A percentile compares a stretch with the other conserved stretches of the same genome.
Evolutionary conservation across 2,888 invertebrate genomes (phyloP).

Genomic region (Toxonevra muliebris): DNA sequence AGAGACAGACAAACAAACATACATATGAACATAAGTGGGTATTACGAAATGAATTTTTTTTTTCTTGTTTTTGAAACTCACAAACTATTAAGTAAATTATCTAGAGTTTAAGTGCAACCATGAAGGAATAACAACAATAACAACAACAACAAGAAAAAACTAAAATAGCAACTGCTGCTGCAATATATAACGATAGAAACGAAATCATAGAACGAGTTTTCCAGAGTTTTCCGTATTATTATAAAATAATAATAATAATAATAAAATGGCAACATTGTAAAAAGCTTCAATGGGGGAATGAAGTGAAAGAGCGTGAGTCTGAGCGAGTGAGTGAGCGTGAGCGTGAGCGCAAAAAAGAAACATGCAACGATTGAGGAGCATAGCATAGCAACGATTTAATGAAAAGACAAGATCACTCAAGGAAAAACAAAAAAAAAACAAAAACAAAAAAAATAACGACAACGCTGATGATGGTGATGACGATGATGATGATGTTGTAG

Average conservation of each 20-base stretch:
- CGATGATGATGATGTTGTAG: no score
- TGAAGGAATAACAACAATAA: constrained; percentile 36
- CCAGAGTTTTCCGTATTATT: constrained; percentile 42
- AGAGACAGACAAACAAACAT: no score
- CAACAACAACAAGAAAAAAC: constrained; percentile 27
- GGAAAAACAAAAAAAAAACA: constrained; percentile 36
- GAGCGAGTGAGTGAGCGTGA: neutral
- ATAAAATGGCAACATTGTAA: constrained; percentile 8
- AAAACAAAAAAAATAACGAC: constrained; percentile 40
- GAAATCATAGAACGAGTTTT: constrained; percentile 38
- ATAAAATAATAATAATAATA: constrained; percentile 32
- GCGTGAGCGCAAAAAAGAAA: neutral
- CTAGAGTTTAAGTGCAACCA: constrained; percentile 41
- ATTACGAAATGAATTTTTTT: no score
- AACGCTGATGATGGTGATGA: constrained; percentile 50
- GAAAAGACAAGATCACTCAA: constrained; percentile 38
- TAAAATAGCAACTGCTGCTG: constrained; percentile 1
- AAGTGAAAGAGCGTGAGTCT: neutral
- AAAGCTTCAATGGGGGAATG: constrained; percentile 9
- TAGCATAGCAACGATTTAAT: neutral
- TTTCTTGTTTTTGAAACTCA: no score
- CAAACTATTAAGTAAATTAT: neutral
- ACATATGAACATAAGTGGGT: no score
- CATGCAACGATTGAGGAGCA: neutral
- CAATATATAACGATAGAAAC: constrained; percentile 24